Percentiles rank a stretch among this genome's conserved stretches.
Evolutionary conservation across 2,113 vertebrate genomes (phyloP).

Genomic region (Meriones unguiculatus): DNA sequence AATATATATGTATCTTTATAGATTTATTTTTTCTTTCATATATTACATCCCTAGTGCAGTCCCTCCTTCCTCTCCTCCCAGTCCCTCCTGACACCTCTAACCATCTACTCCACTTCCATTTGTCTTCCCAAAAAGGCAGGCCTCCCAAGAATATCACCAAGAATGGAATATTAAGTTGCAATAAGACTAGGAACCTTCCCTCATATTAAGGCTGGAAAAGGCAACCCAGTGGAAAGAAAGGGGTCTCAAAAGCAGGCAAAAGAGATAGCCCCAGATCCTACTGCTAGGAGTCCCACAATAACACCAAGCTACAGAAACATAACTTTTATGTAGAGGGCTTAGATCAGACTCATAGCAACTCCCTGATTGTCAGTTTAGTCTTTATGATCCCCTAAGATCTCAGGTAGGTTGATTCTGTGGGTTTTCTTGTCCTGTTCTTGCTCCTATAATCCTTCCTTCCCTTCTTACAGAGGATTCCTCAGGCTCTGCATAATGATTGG

Average conservation of each 20-base stretch:
- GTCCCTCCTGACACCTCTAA: background rate
- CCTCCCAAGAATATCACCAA: background rate
- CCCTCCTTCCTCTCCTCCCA: background rate
- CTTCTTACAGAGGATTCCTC: background rate
- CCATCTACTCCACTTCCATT: background rate
- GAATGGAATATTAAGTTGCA: background rate
- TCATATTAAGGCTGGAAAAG: background rate
- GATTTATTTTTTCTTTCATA: background rate
- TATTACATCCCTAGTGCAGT: background rate
- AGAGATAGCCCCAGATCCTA: background rate
- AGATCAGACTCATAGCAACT: background rate
- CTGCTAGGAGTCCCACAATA: background rate
- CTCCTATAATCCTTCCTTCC: background rate
- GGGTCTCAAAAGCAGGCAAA: background rate
- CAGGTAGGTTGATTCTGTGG: background rate
- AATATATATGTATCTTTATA: background rate
- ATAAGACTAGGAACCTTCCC: background rate
- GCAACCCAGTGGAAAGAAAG: background rate
- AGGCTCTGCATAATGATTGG: background rate
- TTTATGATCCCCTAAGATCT: background rate
- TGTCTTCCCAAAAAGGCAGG: background rate
- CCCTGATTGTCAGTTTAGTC: background rate
- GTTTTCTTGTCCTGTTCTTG: background rate
- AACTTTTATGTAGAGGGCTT: background rate
- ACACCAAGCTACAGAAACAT: background rate